Base-by-base conservation (phyloP, 1,140 invertebrate species). In the Zaprionus ghesquierei region DNA sequence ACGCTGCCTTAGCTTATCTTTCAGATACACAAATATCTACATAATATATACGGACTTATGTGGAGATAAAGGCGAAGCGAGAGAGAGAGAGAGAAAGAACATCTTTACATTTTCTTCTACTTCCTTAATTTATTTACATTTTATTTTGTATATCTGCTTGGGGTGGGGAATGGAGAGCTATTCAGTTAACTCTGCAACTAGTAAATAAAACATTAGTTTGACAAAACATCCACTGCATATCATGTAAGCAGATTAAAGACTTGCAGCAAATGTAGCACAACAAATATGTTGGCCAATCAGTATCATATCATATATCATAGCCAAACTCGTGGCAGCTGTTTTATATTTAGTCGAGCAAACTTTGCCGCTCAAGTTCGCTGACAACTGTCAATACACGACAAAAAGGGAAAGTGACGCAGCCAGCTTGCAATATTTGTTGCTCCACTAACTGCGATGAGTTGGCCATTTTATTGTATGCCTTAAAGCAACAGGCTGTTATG, bases 401-500 rank as follows among this genome's bases (percentile, higher is more conserved):
- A 6, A 51, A 66, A 53, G 56, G 54, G 10, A 58, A 69, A n/a
- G n/a, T n/a, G n/a, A 62, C 49, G 53, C 31, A 15, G 65, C 51
- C 51, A 63, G 71, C 65, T 62, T 58, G 66, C 71, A 29, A 50
- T 68, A 69, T 69, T 74, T 74, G 49, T 44, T 51, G 49, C 62
- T 62, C 2, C 51, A 5, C 50, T 55, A 73, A 73, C 50, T 51
- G 54, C 25, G 41, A 69, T 69, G 71, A 74, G 59, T 70, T 75
- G 54, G 49, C 33, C 60, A 69, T 69, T 75, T 44, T 63, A 69
- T 69, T 75, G 59, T 59, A n/a, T 33, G 44, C 33, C 71, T 63
- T 12, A 41, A 55, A 74, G 72, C 72, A 75, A 75, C 72, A 75
- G 72, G 72, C 72, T 69, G 35, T 31, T 50, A 22, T 29, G 33